Base-by-base conservation (phyloP, 2,113 vertebrate genomes). In the Choloepus hoffmanni region DNA sequence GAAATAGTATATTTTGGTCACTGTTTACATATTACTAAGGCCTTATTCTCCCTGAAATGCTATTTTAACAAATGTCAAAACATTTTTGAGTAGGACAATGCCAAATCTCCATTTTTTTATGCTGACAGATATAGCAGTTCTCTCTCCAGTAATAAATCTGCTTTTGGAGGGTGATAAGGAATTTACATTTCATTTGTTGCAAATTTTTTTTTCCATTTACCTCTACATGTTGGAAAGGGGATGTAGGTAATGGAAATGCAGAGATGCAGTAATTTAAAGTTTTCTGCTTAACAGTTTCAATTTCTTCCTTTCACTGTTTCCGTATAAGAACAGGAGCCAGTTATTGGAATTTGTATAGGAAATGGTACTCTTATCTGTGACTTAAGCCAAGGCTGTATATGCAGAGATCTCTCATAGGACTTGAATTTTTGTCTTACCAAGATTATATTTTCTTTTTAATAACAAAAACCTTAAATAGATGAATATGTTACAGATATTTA, bases 41-140 rank as follows among this genome's bases (percentile, higher is more conserved):
- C 94, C n/a, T 93, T 91, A 68, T 55, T 95, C 28, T 30, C 40
- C n/a, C 82, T 83, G 7, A 90, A 65, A 30, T 92, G 43, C 50
- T 92, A 60, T 73, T 90, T 92, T 96, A 53, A 50, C 28, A 48
- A 85, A 68, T 68, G 62, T 87, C 90, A 28, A 81, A 79, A 96
- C 40, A 19, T 43, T 82, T 88, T 95, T 79, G 15, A 43, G 40
- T 94, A 93, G n/a, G 33, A 79, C 43, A 50, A 88, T 94, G 96
- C 68, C 90, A 92, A 68, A 83, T 89, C 73, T 94, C 84, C 48
- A 83, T 95, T 93, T 97, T 60, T 87, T 88, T 96, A 12, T 86
- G 23, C 62, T 92, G 82, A 45, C 53, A 85, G 26, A 81, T 94
- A 48, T 0, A 94, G 18, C 55, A 94, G 40, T 62, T 67, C 15